Evolutionary conservation across 2,797 vertebrate genomes (phyloP).

Genomic region (Protosalanx chinensis): DNA sequence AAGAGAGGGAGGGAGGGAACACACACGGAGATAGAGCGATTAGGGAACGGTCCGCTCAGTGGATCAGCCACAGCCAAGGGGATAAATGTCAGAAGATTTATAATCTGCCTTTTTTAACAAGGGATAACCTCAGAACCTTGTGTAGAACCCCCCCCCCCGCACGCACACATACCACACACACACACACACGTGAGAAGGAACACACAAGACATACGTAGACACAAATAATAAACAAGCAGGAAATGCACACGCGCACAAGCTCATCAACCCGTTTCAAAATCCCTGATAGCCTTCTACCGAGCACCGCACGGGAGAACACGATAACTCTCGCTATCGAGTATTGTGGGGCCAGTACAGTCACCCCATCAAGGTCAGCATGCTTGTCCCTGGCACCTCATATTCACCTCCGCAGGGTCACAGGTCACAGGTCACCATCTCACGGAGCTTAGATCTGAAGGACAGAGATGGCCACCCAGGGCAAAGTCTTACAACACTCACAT

Average conservation of each 20-base stretch:
- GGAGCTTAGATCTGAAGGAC: slow-evolving; percentile 38
- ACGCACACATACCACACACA: background rate
- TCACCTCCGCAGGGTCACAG: slow-evolving; percentile 41
- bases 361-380: slow-evolving; percentile 2
- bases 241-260: background rate
- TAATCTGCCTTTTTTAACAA: slow-evolving; percentile 37
- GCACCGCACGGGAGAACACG: too few relatives aligned
- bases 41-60: slow-evolving; percentile 40
- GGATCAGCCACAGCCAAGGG: slow-evolving; percentile 34
- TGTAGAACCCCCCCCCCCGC: slow-evolving; percentile 9
- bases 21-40: slow-evolving; percentile 40
- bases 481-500: background rate
- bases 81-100: slow-evolving; percentile 61
- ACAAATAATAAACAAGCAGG: background rate
- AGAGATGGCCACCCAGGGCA: slow-evolving; percentile 6
- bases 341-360: background rate
- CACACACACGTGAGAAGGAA: background rate
- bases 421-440: slow-evolving; percentile 46
- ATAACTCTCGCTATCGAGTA: too few relatives aligned
- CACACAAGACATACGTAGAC: background rate
- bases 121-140: slow-evolving; percentile 23
- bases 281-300: too few relatives aligned
- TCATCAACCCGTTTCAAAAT: too few relatives aligned
- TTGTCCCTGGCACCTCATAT: slow-evolving; percentile 28
- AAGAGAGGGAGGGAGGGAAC: slow-evolving; percentile 15